These are phyloP conservation scores for Tyria jacobaeae DNA, from an alignment of 2,888 invertebrate genomes.

Conservation along the genomic window DNA sequence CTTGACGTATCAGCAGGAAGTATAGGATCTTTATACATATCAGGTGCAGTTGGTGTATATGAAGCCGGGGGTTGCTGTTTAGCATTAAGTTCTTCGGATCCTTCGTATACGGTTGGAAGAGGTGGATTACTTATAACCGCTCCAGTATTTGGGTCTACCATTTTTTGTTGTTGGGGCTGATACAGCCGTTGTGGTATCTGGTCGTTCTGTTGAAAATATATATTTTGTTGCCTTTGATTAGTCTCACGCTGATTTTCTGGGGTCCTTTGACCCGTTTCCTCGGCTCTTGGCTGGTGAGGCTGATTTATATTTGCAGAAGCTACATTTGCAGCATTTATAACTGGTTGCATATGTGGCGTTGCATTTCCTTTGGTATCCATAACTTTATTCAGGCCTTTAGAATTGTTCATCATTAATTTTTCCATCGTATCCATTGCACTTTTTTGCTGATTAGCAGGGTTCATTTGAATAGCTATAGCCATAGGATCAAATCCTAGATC, in stretches of 20 bases:
- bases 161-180: conserved; percentile 43
- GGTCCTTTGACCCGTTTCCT: conserved; percentile 7
- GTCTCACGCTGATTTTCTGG: conserved; percentile 38
- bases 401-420: conserved; percentile 63
- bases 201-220: conserved; percentile 47
- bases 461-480: conserved; percentile 82
- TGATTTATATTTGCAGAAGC: conserved; percentile 40
- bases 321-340: conserved; percentile 45
- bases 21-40: conserved; percentile 66
- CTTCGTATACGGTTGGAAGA: conserved; percentile 48
- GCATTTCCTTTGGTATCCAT: conserved; percentile 11
- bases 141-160: conserved; percentile 52
- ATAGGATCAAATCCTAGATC: conserved; percentile 80
- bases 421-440: conserved; percentile 68
- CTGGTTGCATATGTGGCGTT: conserved; percentile 41
- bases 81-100: conserved; percentile 32
- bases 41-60: conserved; percentile 25
- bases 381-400: conserved; percentile 16
- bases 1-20: conserved; percentile 67
- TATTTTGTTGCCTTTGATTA: conserved; percentile 44
- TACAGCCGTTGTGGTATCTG: conserved; percentile 43
- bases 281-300: conserved; percentile 15
- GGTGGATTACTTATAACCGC: conserved; percentile 26
- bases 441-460: conserved; percentile 75
- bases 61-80: conserved; percentile 19